A percentile compares a stretch with the other conserved stretches of the same genome.
Evolutionary conservation across 1,140 invertebrate genomes (phyloP).

Genomic region (Lasaia peninsularis): DNA sequence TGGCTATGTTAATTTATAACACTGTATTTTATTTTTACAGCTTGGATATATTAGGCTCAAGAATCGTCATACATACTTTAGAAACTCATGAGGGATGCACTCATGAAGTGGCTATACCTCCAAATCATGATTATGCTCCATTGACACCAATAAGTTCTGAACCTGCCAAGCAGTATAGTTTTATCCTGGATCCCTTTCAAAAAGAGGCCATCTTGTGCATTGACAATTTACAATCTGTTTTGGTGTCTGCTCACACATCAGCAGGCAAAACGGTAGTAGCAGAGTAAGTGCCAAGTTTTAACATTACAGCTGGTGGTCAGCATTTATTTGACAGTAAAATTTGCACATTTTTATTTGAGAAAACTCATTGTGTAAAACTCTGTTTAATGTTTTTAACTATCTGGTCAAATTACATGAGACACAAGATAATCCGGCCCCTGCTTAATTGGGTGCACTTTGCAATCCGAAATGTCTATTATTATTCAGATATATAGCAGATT

Average conservation of each 20-base stretch:
- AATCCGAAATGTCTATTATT: no score
- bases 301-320: no score
- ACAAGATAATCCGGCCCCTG: no score
- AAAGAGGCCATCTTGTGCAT: slow-evolving; percentile 98
- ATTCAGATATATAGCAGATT: no score
- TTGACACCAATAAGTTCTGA: slow-evolving; percentile 79
- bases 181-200: slow-evolving; percentile 98
- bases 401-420: no score
- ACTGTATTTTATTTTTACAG: slow-evolving; percentile 53
- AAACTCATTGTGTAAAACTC: no score
- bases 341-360: no score
- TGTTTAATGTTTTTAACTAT: no score
- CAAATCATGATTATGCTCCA: slow-evolving; percentile 89
- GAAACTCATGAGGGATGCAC: slow-evolving; percentile 93
- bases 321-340: no score
- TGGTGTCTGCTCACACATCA: slow-evolving; percentile 99
- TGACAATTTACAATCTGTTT: slow-evolving; percentile 97
- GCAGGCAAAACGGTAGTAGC: slow-evolving; percentile 99
- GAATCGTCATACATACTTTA: slow-evolving; percentile 91
- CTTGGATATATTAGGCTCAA: slow-evolving; percentile 79
- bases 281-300: slow-evolving; percentile 90
- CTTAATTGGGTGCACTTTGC: no score
- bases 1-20: no score
- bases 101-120: slow-evolving; percentile 95
- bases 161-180: slow-evolving; percentile 95